Conservation (phyloP, 2,113 vertebrate species). For the Anarhynchus alexandrinus region DNA sequence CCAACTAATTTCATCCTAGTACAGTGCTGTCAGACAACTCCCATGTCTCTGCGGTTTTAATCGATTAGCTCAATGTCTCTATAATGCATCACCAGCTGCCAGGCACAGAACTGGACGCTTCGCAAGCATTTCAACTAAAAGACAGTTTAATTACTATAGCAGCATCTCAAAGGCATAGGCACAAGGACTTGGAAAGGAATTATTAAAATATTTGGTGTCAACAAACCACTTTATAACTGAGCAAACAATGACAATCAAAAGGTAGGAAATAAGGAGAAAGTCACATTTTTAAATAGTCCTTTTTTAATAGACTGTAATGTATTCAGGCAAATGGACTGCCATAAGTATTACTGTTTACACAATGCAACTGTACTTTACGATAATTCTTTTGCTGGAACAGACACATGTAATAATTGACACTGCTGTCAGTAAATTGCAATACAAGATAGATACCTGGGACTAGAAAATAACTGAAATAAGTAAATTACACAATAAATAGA, state of each 20-base stretch:
- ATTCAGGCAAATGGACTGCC: constrained; percentile 60
- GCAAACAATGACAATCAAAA: constrained; percentile 70
- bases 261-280: constrained; percentile 68
- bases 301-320: constrained; percentile 61
- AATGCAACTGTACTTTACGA: not conserved
- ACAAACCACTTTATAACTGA: constrained; percentile 74
- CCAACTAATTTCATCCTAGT: constrained; percentile 96
- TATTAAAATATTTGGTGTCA: constrained; percentile 81
- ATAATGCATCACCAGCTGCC: constrained; percentile 93
- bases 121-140: constrained; percentile 82
- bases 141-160: constrained; percentile 91
- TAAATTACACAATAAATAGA: constrained; percentile 19
- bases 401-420: not conserved
- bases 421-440: constrained; percentile 6
- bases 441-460: not conserved
- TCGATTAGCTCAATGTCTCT: constrained; percentile 94
- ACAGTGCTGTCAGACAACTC: constrained; percentile 93
- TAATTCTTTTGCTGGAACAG: constrained; percentile 36
- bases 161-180: constrained; percentile 80
- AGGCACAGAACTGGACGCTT: constrained; percentile 83
- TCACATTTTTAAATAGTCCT: constrained; percentile 55
- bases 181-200: constrained; percentile 78
- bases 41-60: constrained; percentile 92
- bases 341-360: constrained; percentile 33
- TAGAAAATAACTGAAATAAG: constrained; percentile 22